A percentile compares a stretch with the other conserved stretches of the same genome.
phyloP scores from a whole-genome alignment of 2,797 vertebrate genomes.

The Neosalanx taihuensis region DNA sequence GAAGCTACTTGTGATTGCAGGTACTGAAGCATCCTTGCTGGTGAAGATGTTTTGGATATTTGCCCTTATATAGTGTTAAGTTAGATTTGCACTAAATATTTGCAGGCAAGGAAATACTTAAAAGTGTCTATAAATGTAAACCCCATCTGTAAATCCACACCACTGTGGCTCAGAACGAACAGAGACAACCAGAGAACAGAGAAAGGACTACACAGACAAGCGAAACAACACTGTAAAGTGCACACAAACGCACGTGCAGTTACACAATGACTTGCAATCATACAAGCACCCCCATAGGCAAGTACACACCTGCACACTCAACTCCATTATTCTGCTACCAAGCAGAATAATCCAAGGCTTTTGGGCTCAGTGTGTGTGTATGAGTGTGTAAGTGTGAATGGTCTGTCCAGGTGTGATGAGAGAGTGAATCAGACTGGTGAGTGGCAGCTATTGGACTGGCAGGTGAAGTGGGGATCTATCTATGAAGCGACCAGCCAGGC shows the following conservation, averaged over 20 bases:
- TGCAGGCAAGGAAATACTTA: too few species aligned
- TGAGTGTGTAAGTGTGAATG: not conserved
- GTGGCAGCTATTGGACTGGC: conserved; percentile 11
- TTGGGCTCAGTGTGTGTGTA: not conserved
- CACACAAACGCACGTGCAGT: not conserved
- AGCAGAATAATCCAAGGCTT: not conserved
- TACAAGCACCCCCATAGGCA: not conserved
- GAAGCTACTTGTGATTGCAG: not conserved
- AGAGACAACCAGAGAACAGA: not conserved
- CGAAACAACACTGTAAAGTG: not conserved
- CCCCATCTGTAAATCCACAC: not conserved
- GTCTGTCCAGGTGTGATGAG: not conserved
- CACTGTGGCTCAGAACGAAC: not conserved
- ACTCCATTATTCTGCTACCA: not conserved
- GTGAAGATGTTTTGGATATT: not conserved
- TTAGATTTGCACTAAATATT: too few species aligned
- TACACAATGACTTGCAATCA: not conserved
- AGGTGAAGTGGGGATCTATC: conserved; percentile 30
- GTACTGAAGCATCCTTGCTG: not conserved
- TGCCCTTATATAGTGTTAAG: not conserved
- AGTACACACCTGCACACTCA: not conserved
- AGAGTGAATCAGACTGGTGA: conserved; percentile 14
- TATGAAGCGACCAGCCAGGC: not conserved
- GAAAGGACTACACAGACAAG: not conserved
- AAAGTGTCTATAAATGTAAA: too few species aligned